Evolutionary conservation across 2,888 invertebrate genomes (phyloP).

Genomic region (Tigriopus californicus): DNA sequence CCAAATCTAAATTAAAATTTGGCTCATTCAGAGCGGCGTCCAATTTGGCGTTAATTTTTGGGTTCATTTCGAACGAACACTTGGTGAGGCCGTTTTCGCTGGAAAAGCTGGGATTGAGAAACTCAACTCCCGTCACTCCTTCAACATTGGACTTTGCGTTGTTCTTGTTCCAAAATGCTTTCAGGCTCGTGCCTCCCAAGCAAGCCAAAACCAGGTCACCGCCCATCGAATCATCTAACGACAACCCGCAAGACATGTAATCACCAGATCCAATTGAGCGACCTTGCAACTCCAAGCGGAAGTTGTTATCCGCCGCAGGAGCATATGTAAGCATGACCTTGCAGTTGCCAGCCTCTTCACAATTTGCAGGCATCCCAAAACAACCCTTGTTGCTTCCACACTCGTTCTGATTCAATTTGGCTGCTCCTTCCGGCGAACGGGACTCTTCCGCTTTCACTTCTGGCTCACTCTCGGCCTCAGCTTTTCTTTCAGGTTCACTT

Average conservation of each 20-base stretch:
- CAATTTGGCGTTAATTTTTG: neutral
- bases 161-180: neutral
- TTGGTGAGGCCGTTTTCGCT: neutral
- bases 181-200: neutral
- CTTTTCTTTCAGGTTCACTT: neutral
- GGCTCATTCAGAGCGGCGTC: slow-evolving; percentile 1
- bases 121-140: neutral
- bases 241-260: neutral
- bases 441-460: neutral
- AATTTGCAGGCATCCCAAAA: neutral
- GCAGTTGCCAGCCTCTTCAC: neutral
- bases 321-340: neutral
- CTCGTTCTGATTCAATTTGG: neutral
- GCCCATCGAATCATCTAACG: slow-evolving; percentile 6
- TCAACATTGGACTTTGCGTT: neutral
- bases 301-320: neutral
- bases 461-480: neutral
- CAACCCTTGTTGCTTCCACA: slow-evolving; percentile 4
- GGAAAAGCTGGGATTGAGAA: neutral
- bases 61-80: neutral
- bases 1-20: too few species aligned
- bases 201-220: neutral
- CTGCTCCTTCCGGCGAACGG: neutral
- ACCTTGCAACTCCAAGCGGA: neutral
- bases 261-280: neutral